Conservation (phyloP, 1,140 invertebrate genomes). For the Drosophila tropicalis region DNA sequence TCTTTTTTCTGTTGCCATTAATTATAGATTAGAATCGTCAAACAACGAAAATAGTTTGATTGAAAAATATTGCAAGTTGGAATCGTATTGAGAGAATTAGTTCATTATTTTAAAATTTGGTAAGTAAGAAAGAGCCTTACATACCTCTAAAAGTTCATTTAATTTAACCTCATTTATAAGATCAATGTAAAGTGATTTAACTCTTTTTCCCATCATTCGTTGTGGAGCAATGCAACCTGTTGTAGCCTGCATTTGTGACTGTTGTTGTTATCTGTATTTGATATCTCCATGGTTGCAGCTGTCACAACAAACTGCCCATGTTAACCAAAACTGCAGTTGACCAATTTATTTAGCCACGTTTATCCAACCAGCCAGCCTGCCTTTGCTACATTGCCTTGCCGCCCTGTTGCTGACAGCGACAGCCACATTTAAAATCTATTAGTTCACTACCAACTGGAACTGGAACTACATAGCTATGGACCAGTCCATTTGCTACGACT, state of each 20-base stretch:
- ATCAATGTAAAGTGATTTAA: conserved; percentile 4
- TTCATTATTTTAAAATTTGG: too few species aligned
- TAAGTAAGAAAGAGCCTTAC: too few species aligned
- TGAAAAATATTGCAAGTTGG: too few species aligned
- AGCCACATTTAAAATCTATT: conserved; percentile 78
- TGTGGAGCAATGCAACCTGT: conserved; percentile 11
- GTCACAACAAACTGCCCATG: conserved; percentile 65
- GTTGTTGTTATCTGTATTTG: conserved; percentile 43
- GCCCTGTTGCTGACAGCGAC: conserved; percentile 65
- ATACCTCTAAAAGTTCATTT: too few species aligned
- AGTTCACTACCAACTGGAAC: conserved; percentile 50
- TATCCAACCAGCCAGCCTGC: conserved; percentile 16
- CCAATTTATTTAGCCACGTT: conserved; percentile 71
- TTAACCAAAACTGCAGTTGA: conserved; percentile 52
- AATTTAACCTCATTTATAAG: background rate
- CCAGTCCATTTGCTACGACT: background rate
- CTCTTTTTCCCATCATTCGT: conserved; percentile 17
- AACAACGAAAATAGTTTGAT: too few species aligned
- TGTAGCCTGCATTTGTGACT: conserved; percentile 20
- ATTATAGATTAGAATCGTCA: too few species aligned
- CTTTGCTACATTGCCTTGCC: background rate
- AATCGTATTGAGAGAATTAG: too few species aligned
- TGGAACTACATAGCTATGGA: conserved; percentile 24
- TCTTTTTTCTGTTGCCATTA: too few species aligned
- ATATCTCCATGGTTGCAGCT: conserved; percentile 50